phyloP scores from a whole-genome alignment of 2,797 vertebrate species.

The Zalophus californianus region DNA sequence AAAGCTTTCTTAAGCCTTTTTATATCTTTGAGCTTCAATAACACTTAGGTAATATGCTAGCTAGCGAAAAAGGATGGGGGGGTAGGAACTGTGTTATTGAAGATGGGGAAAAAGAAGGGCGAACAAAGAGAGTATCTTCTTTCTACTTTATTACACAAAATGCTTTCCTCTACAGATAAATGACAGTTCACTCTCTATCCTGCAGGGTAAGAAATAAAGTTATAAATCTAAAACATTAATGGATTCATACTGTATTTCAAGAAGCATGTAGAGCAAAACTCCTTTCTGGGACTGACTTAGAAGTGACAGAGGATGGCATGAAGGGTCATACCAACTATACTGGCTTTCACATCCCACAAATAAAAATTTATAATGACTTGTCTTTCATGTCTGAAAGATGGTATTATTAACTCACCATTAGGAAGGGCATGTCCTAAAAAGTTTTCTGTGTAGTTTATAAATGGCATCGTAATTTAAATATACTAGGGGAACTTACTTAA shows the following conservation, averaged over 20 bases:
- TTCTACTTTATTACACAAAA: slow-evolving; percentile 31
- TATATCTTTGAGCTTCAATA: background rate
- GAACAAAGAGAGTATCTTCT: background rate
- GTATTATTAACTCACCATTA: slow-evolving; percentile 14
- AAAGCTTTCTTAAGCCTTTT: background rate
- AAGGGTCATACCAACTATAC: background rate
- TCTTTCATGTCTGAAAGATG: slow-evolving; percentile 42
- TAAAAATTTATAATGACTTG: slow-evolving; percentile 14
- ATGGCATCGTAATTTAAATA: slow-evolving; percentile 17
- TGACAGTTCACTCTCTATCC: background rate
- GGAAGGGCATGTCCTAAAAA: background rate
- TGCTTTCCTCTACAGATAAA: background rate
- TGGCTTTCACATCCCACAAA: slow-evolving; percentile 44
- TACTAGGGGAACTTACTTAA: background rate
- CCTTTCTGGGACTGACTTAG: background rate
- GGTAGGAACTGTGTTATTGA: background rate
- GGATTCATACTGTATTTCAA: background rate
- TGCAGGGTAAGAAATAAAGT: background rate
- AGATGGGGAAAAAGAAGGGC: background rate
- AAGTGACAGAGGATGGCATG: slow-evolving; percentile 2
- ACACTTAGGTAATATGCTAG: background rate
- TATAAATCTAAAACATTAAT: slow-evolving; percentile 54
- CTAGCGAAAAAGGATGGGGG: background rate
- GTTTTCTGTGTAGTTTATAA: slow-evolving; percentile 16
- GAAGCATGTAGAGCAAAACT: background rate